phyloP scores from a whole-genome alignment of 2,888 invertebrate genomes.

The Leptothorax acervorum region DNA sequence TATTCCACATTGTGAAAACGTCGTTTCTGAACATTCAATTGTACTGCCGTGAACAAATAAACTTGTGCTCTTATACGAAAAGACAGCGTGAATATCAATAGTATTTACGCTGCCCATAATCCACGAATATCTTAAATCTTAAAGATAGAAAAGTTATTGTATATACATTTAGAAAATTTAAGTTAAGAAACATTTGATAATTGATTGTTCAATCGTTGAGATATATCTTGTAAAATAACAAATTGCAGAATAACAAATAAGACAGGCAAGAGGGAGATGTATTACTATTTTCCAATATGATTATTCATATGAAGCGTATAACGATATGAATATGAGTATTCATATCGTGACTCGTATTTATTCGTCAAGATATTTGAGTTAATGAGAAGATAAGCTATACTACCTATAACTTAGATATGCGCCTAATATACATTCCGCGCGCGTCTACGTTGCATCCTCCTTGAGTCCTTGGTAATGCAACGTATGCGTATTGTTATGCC shows the following conservation, averaged over 20 bases:
- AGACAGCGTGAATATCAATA: too few species aligned
- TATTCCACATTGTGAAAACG: too few species aligned
- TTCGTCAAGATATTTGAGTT: conserved; percentile 73
- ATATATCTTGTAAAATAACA: neutral
- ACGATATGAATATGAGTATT: neutral
- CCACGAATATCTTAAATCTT: neutral
- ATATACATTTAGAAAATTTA: neutral
- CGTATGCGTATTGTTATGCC: conserved; percentile 25
- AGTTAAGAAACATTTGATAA: neutral
- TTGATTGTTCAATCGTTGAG: neutral
- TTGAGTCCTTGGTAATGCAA: neutral
- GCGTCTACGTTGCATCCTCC: neutral
- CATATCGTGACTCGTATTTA: conserved; percentile 58
- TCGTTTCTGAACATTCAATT: too few species aligned
- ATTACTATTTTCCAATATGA: conserved; percentile 16
- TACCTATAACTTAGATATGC: conserved; percentile 28
- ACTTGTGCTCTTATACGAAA: too few species aligned
- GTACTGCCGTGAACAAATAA: too few species aligned
- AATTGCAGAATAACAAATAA: neutral
- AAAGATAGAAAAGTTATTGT: neutral
- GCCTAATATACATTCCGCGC: conserved; percentile 30
- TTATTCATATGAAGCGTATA: conserved; percentile 12
- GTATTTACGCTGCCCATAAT: too few species aligned
- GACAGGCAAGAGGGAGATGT: neutral
- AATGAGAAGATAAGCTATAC: conserved; percentile 71